A percentile compares a stretch with the other conserved stretches of the same genome.
phyloP scores from a whole-genome alignment of 2,113 vertebrate genomes.

The Grallaria varia region DNA sequence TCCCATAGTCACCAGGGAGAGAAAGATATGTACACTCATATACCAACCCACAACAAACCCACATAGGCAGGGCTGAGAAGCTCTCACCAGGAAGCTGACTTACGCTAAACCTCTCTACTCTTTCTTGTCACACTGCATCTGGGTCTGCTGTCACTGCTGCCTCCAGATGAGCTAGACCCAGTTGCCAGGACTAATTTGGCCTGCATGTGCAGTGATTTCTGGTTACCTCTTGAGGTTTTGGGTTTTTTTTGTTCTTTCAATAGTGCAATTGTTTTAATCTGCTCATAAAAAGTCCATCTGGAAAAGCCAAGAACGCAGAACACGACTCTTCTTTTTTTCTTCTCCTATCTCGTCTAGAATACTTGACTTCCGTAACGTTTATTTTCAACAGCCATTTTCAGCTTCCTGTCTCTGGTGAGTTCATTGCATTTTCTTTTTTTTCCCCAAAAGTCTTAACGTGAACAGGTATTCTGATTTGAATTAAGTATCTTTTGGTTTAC shows the following conservation, averaged over 20 bases:
- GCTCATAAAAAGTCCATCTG: not conserved
- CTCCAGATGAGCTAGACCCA: not conserved
- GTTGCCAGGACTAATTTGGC: not conserved
- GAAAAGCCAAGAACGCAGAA: not conserved
- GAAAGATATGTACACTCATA: not conserved
- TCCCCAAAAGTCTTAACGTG: not conserved
- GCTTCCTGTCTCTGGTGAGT: slow-evolving; percentile 61
- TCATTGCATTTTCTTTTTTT: not conserved
- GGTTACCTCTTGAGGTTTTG: not conserved
- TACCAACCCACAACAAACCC: slow-evolving; percentile 40
- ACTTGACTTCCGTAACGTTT: slow-evolving; percentile 19
- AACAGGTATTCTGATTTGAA: not conserved
- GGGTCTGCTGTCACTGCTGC: slow-evolving; percentile 4
- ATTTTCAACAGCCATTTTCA: slow-evolving; percentile 14
- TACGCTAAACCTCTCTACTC: slow-evolving; percentile 46
- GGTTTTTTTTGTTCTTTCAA: not conserved
- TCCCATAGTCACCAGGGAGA: not conserved
- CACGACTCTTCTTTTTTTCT: not conserved
- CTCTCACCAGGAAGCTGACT: slow-evolving; percentile 72
- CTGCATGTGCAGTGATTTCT: not conserved
- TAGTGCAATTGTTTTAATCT: not conserved
- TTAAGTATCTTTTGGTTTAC: not conserved
- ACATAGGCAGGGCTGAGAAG: slow-evolving; percentile 31
- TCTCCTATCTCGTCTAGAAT: not conserved
- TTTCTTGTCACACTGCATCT: slow-evolving; percentile 42